Evolutionary conservation across 2,888 invertebrate species (phyloP).

Genomic region (Tenthredo notha): DNA sequence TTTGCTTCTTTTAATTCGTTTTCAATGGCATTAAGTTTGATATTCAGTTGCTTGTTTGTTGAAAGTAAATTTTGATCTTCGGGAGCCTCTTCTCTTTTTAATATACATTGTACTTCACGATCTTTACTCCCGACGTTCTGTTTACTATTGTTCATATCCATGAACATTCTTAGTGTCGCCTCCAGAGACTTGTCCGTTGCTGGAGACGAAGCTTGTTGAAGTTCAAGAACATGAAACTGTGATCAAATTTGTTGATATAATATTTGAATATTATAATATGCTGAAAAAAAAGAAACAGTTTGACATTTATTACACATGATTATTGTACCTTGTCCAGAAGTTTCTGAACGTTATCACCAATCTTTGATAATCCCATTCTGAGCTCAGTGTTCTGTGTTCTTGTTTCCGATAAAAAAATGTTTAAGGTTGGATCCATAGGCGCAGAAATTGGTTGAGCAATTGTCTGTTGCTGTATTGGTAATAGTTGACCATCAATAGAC

Average conservation of each 20-base stretch:
- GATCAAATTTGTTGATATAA: slow-evolving; percentile 55
- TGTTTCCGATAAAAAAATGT: slow-evolving; percentile 82
- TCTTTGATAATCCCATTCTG: slow-evolving; percentile 83
- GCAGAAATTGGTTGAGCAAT: slow-evolving; percentile 66
- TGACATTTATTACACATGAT: not conserved
- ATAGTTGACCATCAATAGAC: slow-evolving; percentile 68
- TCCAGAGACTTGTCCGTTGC: slow-evolving; percentile 65
- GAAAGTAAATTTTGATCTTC: slow-evolving; percentile 9
- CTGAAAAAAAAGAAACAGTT: not conserved
- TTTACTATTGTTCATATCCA: slow-evolving; percentile 63
- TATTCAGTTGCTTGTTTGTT: slow-evolving; percentile 11
- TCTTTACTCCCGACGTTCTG: slow-evolving; percentile 47
- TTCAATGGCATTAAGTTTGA: slow-evolving; percentile 18
- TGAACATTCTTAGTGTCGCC: slow-evolving; percentile 67
- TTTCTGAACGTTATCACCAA: slow-evolving; percentile 83
- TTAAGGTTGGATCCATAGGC: slow-evolving; percentile 78
- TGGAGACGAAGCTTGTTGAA: slow-evolving; percentile 70
- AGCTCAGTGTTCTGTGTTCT: slow-evolving; percentile 84
- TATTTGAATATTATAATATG: not conserved
- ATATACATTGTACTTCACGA: not conserved
- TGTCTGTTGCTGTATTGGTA: slow-evolving; percentile 64
- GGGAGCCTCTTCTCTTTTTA: slow-evolving; percentile 5
- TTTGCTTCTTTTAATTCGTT: slow-evolving; percentile 32
- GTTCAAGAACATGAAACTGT: slow-evolving; percentile 72
- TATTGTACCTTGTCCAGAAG: slow-evolving; percentile 79